Base-by-base conservation (phyloP, 2,113 vertebrate species). In the Phasianus colchicus region DNA sequence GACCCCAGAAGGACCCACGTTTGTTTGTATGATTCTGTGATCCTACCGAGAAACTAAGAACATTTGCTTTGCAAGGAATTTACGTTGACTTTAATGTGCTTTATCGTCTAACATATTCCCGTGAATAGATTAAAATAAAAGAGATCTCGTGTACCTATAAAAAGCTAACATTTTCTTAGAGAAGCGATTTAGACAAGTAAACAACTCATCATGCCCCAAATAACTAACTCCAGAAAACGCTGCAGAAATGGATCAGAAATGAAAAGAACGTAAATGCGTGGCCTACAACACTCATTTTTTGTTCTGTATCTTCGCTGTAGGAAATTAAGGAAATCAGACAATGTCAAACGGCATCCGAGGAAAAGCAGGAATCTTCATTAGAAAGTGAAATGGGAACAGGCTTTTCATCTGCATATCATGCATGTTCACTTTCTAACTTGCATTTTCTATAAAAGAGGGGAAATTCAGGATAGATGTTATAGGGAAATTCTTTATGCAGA, bases 191-290 rank as follows among this genome's bases (percentile, higher is more conserved):
- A 65, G 83, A 83, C 76, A 86, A 72, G 89, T 2, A 42, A 80
- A 90, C 58, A 55, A 58, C 83, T 90, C 67, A 10, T 55, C 80
- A 38, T 7, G 55, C 73, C 84, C 69, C 65, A 70, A 27, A 70
- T 21, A 65, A 50, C 61, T 18, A 52, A 74, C 42, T 69, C 24
- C 58, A 42, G 80, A 38, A 60, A 83, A 55, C 1, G 4, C 4
- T 7, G 80, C 72, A 72, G 67, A 27, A 10, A 27, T 18, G 32
- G 55, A 43, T 43, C 36, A 47, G 14, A 69, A 27, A 6, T 2
- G 9, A 43, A 32, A 32, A 32, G 57, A n/a, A 4, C 7, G 14
- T 0, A 21, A 78, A 11, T 58, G 34, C 63, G 2, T 0, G 22
- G 48, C 1, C 43, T 9, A 32, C 34, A n/a, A 7, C 47, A 27